Base-by-base conservation (phyloP, 1,140 invertebrate species). In the Tetramorium simillimum region DNA sequence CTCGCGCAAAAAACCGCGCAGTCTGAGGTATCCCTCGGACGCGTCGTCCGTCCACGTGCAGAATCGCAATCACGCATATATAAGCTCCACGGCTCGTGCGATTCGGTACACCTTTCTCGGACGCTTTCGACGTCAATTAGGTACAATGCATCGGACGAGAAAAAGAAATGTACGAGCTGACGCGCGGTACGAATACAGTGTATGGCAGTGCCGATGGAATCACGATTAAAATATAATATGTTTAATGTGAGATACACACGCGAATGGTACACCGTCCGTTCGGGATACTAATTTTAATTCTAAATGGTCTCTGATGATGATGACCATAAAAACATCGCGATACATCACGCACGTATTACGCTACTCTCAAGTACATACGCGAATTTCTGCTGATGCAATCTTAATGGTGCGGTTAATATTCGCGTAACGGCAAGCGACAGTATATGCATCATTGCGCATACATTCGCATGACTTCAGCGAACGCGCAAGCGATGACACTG, bases 321-420 rank as follows among this genome's bases (percentile, higher is more conserved):
- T 21, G 18, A 10, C 18, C 46, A 16, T 80, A 67, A 80, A 58
- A 81, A 65, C 33, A 43, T 78, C 18, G 37, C 14, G 63, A 81
- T 82, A 37, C 56, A 60, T 69, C 51, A 60, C n/a, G 24, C 24
- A 14, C 40, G 0, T 18, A 28, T 73, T 21, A 72, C 69, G 28
- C 10, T 43, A 40, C 24, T 40, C 24, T 63, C 21, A 40, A 69
- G 16, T 62, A 28, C 33, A 16, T 6, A n/a, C 33, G 28, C 33
- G 28, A 84, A 82, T 62, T 73, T 62, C 53, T 75, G 14, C 14
- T 56, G 69, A 37, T 60, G 67, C 28, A 33, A 75, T 84, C 69
- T 82, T 37, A 62, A 84, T 75, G 53, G 21, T 49, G 56, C 24
- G 65, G 21, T 82, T 82, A 82, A 82, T 72, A 73, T 40, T 60